Evolutionary conservation across 1,140 invertebrate species (phyloP), one percentile per base, ranked within the genome.

Genomic region (Temnothorax longispinosus): DNA sequence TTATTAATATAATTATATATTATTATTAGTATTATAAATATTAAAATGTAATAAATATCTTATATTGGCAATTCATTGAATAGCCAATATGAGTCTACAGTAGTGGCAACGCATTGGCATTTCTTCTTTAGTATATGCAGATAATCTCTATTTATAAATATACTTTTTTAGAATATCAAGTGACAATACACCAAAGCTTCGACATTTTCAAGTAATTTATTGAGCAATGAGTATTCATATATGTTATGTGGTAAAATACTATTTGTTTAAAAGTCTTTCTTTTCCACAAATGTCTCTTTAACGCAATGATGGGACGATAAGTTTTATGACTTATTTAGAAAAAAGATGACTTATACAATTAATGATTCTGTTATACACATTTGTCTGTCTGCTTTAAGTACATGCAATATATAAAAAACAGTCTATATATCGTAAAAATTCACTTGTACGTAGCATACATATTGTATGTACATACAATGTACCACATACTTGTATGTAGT

Each of bases 391-490:
- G 6, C 35, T 67, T 69, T 84, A 62, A 76, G 27, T 82, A 85
- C 56, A 62, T 60, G 7, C 18, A 76, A 15, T 38, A 21, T 85
- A 62, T 75, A 60, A 64, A 75, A 75, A 71, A 81, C n/a, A 71
- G 10, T 69, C 10, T 81, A 67, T 81, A 67, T 8, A 11, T 67
- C 11, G 11, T 69, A 52, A 56, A 80, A 15, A 54, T 67, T 27
- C 35, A 44, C 6, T 56, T 71, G 38, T 4, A 69, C 21, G 4
- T 32, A 80, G 18, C 32, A 78, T 8, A 5, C 27, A n/a, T 35
- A 41, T 6, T 41, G 38, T 27, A 27, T 27, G 27, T 27, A 27
- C 27, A 1, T 27, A 27, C 27, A 27, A 27, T 27, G 27, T 27
- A 27, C 27, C 1, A 27, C 27, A 27, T 27, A 44, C 6, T 54